These are phyloP conservation scores for Carabus problematicus DNA, from an alignment of 2,888 invertebrate genomes.

Conservation along the genomic window DNA sequence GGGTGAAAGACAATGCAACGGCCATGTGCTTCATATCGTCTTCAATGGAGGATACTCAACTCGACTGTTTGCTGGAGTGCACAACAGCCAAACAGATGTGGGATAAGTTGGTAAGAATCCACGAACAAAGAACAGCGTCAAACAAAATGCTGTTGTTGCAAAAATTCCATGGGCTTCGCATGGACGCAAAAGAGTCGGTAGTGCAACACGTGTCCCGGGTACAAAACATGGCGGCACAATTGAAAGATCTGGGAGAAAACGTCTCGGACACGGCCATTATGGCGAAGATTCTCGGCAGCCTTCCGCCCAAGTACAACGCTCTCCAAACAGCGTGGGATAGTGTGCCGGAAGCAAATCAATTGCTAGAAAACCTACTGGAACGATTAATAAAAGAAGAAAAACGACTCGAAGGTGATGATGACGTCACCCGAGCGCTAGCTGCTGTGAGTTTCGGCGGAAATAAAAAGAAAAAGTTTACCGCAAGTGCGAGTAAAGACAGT, in stretches of 20 bases:
- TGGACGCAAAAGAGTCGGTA: constrained; percentile 44
- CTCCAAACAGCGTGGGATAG: too few relatives aligned
- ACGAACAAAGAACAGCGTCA: constrained; percentile 48
- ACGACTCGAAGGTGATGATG: too few relatives aligned
- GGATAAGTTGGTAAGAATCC: constrained; percentile 43
- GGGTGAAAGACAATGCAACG: constrained; percentile 46
- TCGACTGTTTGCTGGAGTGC: constrained; percentile 45
- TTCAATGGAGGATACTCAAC: constrained; percentile 44
- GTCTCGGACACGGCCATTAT: constrained; percentile 41
- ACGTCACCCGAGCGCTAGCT: too few relatives aligned
- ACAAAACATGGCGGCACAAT: constrained; percentile 45
- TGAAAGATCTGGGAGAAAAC: constrained; percentile 46
- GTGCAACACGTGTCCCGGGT: constrained; percentile 46
- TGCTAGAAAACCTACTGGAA: too few relatives aligned
- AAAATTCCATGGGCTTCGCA: constrained; percentile 44
- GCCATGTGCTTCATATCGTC: constrained; percentile 47
- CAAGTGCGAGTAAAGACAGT: too few relatives aligned
- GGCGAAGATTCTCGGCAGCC: too few relatives aligned
- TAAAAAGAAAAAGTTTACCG: too few relatives aligned
- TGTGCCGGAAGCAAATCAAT: too few relatives aligned
- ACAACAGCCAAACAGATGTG: constrained; percentile 47
- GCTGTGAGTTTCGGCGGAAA: too few relatives aligned
- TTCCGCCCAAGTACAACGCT: too few relatives aligned
- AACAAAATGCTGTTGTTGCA: constrained; percentile 45
- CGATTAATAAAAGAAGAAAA: too few relatives aligned